These are phyloP conservation scores for Gambusia affinis DNA, from an alignment of 2,113 vertebrate genomes.

Conservation along the genomic window DNA sequence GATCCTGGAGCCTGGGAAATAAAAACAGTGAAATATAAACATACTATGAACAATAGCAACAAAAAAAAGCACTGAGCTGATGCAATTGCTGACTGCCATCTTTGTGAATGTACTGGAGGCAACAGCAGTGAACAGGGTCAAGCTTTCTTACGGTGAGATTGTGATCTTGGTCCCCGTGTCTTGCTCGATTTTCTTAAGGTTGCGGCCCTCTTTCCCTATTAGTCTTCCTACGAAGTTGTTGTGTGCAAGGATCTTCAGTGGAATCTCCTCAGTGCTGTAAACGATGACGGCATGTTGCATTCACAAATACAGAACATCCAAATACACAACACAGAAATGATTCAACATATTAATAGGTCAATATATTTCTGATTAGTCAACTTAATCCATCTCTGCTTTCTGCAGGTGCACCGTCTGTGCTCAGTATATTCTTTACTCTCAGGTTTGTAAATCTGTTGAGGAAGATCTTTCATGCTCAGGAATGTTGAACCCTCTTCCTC, in stretches of 20 bases:
- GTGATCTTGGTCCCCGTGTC: constrained; percentile 98
- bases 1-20: constrained; percentile 88
- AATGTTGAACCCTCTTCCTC: no score
- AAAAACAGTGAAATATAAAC: not conserved
- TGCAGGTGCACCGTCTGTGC: no score
- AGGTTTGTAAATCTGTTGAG: not conserved
- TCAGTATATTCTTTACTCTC: not conserved
- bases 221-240: constrained; percentile 98
- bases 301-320: not conserved
- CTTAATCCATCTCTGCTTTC: not conserved
- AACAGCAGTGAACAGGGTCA: not conserved
- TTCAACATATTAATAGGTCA: not conserved
- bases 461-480: no score
- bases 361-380: not conserved
- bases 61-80: not conserved
- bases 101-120: not conserved
- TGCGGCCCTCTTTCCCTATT: constrained; percentile 98
- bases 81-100: not conserved
- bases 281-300: constrained; percentile 1
- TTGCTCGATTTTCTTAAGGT: constrained; percentile 97
- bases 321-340: not conserved
- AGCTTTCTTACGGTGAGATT: constrained; percentile 90
- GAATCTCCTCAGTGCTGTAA: constrained; percentile 95
- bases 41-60: no score
- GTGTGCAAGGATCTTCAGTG: constrained; percentile 96